Evolutionary conservation across 2,797 vertebrate genomes (phyloP).

Genomic region (Silurus lanzhouensis): DNA sequence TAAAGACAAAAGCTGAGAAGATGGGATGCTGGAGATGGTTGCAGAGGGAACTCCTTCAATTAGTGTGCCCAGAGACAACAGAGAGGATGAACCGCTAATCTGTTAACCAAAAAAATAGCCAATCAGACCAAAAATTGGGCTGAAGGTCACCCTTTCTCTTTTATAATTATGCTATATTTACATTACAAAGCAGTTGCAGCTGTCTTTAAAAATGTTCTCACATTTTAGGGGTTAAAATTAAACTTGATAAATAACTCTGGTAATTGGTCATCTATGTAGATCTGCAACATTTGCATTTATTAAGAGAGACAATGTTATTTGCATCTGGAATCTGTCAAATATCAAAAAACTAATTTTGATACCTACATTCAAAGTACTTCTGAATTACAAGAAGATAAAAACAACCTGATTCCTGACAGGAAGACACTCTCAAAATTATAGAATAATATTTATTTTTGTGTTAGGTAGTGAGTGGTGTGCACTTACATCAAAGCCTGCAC

Average conservation of each 20-base stretch:
- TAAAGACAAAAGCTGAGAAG: constrained; percentile 51
- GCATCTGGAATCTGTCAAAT: neutral
- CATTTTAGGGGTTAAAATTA: neutral
- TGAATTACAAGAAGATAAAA: too few relatives aligned
- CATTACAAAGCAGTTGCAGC: neutral
- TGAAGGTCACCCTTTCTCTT: neutral
- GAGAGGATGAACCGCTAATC: constrained; percentile 56
- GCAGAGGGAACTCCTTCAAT: constrained; percentile 62
- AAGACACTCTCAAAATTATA: neutral
- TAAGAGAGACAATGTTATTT: neutral
- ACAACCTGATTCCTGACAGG: neutral
- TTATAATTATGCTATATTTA: neutral
- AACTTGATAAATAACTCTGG: neutral
- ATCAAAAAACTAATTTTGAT: too few relatives aligned
- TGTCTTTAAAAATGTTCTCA: neutral
- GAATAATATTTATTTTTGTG: neutral
- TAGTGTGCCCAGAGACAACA: constrained; percentile 67
- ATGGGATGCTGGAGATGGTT: constrained; percentile 45
- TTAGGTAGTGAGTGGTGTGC: neutral
- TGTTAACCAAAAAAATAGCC: constrained; percentile 47
- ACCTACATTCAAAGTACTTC: too few relatives aligned
- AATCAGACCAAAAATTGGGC: neutral
- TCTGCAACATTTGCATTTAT: neutral
- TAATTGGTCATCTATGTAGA: neutral
- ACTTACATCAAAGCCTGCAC: constrained; percentile 48